phyloP scores from a whole-genome alignment of 2,113 vertebrate genomes.

The Anguilla rostrata region DNA sequence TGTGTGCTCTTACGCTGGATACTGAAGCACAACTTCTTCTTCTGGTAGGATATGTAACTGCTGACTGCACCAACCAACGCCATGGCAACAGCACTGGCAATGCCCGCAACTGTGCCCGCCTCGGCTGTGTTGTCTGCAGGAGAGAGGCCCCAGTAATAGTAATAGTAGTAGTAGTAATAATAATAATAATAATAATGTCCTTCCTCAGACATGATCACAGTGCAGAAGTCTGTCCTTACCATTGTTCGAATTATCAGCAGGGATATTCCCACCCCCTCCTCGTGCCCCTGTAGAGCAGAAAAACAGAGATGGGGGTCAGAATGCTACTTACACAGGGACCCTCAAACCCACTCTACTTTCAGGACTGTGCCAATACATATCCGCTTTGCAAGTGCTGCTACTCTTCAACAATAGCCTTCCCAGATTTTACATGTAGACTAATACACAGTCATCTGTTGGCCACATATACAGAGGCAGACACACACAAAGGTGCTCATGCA shows the following conservation, averaged over 20 bases:
- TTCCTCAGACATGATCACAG: background rate
- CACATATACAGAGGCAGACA: background rate
- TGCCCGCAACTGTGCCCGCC: constrained; percentile 68
- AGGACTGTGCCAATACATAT: no score
- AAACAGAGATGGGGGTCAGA: background rate
- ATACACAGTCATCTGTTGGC: background rate
- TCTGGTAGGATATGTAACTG: constrained; percentile 82
- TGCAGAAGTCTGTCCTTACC: constrained; percentile 8
- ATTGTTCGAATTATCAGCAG: background rate
- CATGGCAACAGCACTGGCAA: constrained; percentile 73
- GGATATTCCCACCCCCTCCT: background rate
- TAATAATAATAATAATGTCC: background rate
- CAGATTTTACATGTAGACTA: background rate
- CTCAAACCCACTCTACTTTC: no score
- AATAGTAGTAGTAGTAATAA: background rate
- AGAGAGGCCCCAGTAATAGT: background rate
- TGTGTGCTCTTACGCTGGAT: constrained; percentile 67
- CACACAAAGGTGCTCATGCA: background rate
- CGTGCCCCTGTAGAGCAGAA: background rate
- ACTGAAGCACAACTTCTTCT: constrained; percentile 82
- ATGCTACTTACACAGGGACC: no score
- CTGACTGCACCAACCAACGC: constrained; percentile 71
- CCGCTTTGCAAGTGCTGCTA: no score
- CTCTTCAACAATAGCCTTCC: background rate
- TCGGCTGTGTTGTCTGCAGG: constrained; percentile 51